Base-by-base conservation (phyloP, 2,113 vertebrate genomes). In the Lasiurus borealis region DNA sequence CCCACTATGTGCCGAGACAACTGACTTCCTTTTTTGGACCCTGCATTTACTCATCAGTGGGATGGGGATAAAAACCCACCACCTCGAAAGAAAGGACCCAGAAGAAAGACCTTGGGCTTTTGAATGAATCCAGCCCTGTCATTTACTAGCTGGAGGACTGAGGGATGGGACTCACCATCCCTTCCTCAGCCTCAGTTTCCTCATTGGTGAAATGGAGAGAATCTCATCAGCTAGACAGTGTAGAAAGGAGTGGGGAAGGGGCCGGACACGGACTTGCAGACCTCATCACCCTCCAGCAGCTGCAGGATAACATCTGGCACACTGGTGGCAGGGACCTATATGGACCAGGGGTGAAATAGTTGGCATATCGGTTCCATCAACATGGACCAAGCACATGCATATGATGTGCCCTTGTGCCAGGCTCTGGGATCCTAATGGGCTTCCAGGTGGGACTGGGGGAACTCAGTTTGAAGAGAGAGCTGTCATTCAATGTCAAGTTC, bases 331-430 rank as follows among this genome's bases (percentile, higher is more conserved):
- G 19, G 76, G 62, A 31, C 25, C 34, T 27, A 5, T 31, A 10
- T 21, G 46, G 34, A 13, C 8, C 18, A 34, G 29, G 59, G 46
- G 40, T 34, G 40, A 81, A 36, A 57, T 2, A 19, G 5, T 16
- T 40, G 34, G 36, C 18, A 3, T 0, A 8, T 19, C 1, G 40
- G 9, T 34, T 59, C 21, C 59, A 46, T 27, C 15, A 3, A 0
- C 4, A 19, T 57, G 52, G 29, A 36, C 44, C 66, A 29, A 66
- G 52, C 18, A 15, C 72, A 73, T 46, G 3, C 27, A 18, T 48
- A 44, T 40, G 2, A 8, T 2, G 23, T 44, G n/a, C 29, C n/a
- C 18, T 31, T 54, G 50, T 46, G 40, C 40, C 40, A 40, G 40
- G 40, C 40, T 40, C 40, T 40, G 40, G 40, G 76, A 71, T 78